Conservation (phyloP, 37 sponge, comb jelly and placozoan species). For the Dysidea cf. avara region DNA sequence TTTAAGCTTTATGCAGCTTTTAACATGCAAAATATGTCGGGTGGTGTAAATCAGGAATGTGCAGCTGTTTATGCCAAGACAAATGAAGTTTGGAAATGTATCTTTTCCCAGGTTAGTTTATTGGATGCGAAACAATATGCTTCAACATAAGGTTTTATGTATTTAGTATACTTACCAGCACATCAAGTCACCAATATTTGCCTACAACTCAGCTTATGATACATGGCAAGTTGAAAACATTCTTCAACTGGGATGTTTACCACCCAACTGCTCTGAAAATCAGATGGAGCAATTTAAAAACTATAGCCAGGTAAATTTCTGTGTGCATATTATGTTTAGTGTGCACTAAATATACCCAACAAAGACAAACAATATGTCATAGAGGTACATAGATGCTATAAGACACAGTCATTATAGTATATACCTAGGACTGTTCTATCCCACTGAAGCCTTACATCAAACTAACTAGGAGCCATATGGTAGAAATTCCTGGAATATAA, state of each 20-base stretch:
- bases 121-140: too few relatives aligned
- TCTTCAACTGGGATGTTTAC: conserved; percentile 48
- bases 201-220: conserved; percentile 71
- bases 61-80: neutral
- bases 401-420: too few relatives aligned
- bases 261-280: conserved; percentile 53
- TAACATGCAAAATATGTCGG: conserved; percentile 58
- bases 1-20: too few relatives aligned
- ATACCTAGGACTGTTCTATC: too few relatives aligned
- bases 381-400: too few relatives aligned
- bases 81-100: conserved; percentile 69
- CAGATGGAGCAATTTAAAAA: conserved; percentile 48
- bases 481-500: too few relatives aligned
- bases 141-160: too few relatives aligned
- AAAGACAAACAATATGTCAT: neutral
- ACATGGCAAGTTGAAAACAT: conserved; percentile 67
- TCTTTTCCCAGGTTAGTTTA: conserved; percentile 81
- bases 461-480: too few relatives aligned
- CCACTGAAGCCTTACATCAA: too few relatives aligned
- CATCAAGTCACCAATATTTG: conserved; percentile 73
- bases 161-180: conserved; percentile 77
- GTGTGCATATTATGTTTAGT: too few relatives aligned
- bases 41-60: conserved; percentile 64
- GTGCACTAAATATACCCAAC: neutral
- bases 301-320: conserved; percentile 53